Evolutionary conservation across 2,797 vertebrate genomes (phyloP).

Genomic region (Acrocephalus scirpaceus): DNA sequence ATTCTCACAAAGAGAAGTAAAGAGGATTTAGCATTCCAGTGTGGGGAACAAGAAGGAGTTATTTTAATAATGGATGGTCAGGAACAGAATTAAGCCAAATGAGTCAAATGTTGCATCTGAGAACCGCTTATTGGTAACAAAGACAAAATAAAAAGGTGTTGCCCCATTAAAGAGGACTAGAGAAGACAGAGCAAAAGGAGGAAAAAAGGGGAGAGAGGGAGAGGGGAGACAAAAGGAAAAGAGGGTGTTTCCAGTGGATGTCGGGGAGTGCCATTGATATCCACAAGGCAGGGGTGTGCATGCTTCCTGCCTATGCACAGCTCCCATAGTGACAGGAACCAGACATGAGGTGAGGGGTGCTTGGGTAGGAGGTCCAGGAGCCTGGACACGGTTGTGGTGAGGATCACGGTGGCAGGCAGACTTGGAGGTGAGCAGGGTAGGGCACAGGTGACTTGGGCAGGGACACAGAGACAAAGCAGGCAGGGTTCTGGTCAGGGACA

Average conservation of each 20-base stretch:
- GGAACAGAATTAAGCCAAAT: not conserved
- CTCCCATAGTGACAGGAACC: not conserved
- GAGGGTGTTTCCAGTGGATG: fast-evolving
- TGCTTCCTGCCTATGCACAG: too few relatives aligned
- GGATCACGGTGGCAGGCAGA: not conserved
- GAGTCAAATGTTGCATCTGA: not conserved
- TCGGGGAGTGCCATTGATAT: fast-evolving
- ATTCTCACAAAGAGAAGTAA: not conserved
- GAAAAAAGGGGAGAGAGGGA: not conserved
- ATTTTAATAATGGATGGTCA: not conserved
- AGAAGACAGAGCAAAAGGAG: not conserved
- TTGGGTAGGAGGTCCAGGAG: not conserved
- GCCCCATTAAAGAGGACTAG: not conserved
- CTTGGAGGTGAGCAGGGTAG: not conserved
- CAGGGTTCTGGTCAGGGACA: not conserved
- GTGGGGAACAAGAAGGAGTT: not conserved
- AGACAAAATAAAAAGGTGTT: not conserved
- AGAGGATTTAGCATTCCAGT: fast-evolving
- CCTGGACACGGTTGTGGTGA: not conserved
- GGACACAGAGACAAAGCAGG: too few relatives aligned
- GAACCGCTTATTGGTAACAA: not conserved
- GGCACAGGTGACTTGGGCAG: not conserved
- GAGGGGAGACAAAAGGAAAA: not conserved
- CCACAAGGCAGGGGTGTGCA: not conserved
- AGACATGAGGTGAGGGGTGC: not conserved